Conservation (phyloP, 2,113 vertebrate genomes). For the Lates calcarifer region DNA sequence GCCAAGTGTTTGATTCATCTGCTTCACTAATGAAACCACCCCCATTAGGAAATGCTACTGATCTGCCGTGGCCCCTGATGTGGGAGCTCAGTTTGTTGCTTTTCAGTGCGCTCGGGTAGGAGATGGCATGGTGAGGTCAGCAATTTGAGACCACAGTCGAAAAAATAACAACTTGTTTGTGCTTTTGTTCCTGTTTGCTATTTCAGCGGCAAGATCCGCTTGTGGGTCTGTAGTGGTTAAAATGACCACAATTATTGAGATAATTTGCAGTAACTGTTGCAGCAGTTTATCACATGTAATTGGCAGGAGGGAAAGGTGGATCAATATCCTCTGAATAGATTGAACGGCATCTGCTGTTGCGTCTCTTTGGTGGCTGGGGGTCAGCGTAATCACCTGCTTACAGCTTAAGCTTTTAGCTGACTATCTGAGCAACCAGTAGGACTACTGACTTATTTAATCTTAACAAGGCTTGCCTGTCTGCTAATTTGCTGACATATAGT, state of each 20-base stretch:
- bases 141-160: not conserved
- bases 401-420: constrained; percentile 35
- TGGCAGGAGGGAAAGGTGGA: constrained; percentile 58
- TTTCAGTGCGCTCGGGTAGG: not conserved
- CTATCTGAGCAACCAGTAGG: constrained; percentile 42
- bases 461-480: not conserved
- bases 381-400: constrained; percentile 44
- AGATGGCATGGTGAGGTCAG: not conserved
- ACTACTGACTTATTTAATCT: constrained; percentile 38
- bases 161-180: constrained; percentile 4
- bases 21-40: constrained; percentile 63
- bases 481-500: constrained; percentile 2
- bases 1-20: constrained; percentile 76
- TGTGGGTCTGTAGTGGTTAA: constrained; percentile 11
- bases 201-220: not conserved
- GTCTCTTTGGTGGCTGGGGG: constrained; percentile 48
- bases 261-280: constrained; percentile 54
- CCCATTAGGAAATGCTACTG: constrained; percentile 47
- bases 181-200: not conserved
- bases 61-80: constrained; percentile 29
- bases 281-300: constrained; percentile 73
- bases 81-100: constrained; percentile 6
- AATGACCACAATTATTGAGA: constrained; percentile 58
- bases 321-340: constrained; percentile 74
- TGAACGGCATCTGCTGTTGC: constrained; percentile 64